These are phyloP conservation scores for Dolichoris vasculosae DNA, from an alignment of 1,140 invertebrate species.

Conservation along the genomic window DNA sequence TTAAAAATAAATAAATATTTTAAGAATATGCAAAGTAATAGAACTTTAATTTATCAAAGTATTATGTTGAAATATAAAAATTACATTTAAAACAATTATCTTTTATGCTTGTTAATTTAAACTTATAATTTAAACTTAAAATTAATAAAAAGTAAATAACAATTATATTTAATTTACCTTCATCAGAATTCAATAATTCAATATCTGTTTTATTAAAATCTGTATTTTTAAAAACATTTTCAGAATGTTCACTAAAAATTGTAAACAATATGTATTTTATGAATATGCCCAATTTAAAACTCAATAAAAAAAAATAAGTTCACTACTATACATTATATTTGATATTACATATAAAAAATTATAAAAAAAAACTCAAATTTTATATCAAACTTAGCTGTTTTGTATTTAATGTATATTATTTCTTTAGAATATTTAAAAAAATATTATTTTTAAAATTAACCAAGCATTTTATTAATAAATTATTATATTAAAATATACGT, in stretches of 20 bases:
- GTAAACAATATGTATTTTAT: not conserved
- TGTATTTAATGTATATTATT: too few species aligned
- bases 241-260: conserved; percentile 7
- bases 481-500: too few species aligned
- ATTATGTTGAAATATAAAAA: too few species aligned
- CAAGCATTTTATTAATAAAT: too few species aligned
- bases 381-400: too few species aligned
- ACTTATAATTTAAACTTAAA: conserved; percentile 1
- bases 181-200: conserved; percentile 32
- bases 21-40: too few species aligned
- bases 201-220: not conserved
- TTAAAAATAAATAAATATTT: too few species aligned
- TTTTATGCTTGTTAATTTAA: not conserved
- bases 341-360: not conserved
- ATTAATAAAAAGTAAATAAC: not conserved
- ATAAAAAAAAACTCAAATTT: not conserved
- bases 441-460: too few species aligned
- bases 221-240: not conserved
- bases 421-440: too few species aligned
- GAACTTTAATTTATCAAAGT: too few species aligned
- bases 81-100: too few species aligned
- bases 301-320: not conserved
- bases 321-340: not conserved
- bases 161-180: conserved; percentile 20
- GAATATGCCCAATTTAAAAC: not conserved